Evolutionary conservation across 2,888 invertebrate species (phyloP).

Genomic region (Eulithis testata): DNA sequence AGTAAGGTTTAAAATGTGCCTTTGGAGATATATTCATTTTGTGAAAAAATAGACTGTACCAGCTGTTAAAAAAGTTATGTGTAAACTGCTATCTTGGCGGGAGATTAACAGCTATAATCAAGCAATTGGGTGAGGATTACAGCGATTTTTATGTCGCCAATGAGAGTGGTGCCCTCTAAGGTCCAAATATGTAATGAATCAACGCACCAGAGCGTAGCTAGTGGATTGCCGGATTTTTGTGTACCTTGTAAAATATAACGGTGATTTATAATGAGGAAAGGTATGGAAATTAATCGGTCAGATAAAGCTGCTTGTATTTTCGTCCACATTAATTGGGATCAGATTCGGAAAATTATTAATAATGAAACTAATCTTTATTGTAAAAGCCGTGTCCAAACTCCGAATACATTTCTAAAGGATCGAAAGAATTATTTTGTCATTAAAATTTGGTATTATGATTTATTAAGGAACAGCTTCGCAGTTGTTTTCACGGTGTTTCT

Average conservation of each 20-base stretch:
- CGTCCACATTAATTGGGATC: too few species aligned
- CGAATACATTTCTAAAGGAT: too few species aligned
- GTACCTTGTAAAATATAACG: neutral
- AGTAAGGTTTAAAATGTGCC: too few species aligned
- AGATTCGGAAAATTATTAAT: too few species aligned
- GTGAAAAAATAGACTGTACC: constrained; percentile 3
- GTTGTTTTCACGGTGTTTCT: too few species aligned
- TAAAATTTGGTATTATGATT: too few species aligned
- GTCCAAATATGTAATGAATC: constrained; percentile 40
- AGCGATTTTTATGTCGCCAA: constrained; percentile 74
- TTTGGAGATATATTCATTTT: too few species aligned
- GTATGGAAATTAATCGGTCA: neutral
- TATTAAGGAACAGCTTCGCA: too few species aligned
- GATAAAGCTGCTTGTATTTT: too few species aligned
- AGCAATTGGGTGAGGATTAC: constrained; percentile 79
- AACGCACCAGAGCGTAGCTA: constrained; percentile 29
- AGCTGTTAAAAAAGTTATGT: constrained; percentile 9
- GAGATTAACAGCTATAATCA: constrained; percentile 81
- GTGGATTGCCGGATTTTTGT: constrained; percentile 45
- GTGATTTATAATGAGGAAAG: neutral
- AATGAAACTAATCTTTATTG: too few species aligned
- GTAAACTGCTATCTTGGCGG: constrained; percentile 62
- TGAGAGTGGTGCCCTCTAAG: constrained; percentile 47
- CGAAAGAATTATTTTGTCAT: too few species aligned
- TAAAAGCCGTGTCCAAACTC: too few species aligned